These are phyloP conservation scores for Hucho hucho DNA, from an alignment of 2,113 vertebrate genomes.

Conservation along the genomic window DNA sequence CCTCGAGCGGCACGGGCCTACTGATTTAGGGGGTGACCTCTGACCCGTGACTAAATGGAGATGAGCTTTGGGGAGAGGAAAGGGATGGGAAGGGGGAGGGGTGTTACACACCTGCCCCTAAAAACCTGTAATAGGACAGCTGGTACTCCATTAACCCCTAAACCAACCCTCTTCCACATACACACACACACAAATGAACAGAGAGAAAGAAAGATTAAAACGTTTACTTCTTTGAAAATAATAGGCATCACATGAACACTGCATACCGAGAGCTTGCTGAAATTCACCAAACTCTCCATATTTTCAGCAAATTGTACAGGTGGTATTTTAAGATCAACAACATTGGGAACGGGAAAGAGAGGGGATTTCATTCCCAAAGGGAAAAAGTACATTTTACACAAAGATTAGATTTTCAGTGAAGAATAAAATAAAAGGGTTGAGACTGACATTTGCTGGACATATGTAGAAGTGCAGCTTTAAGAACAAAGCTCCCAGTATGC, in stretches of 20 bases:
- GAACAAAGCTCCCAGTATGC: neutral
- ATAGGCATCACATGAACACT: too few relatives aligned
- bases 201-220: too few relatives aligned
- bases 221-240: too few relatives aligned
- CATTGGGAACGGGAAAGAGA: too few relatives aligned
- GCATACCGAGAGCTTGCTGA: too few relatives aligned
- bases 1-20: neutral
- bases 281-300: too few relatives aligned
- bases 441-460: slow-evolving; percentile 12
- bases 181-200: too few relatives aligned
- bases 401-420: neutral
- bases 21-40: neutral
- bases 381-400: neutral
- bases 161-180: too few relatives aligned
- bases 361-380: neutral
- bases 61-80: neutral
- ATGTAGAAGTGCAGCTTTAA: neutral
- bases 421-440: neutral
- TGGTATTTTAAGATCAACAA: too few relatives aligned
- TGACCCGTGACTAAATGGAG: slow-evolving; percentile 12
- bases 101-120: neutral
- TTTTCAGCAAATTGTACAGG: too few relatives aligned
- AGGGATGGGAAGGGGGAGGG: neutral
- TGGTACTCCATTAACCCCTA: neutral
- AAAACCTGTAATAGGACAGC: slow-evolving; percentile 2